Percentiles rank a stretch among this genome's conserved stretches.
Conservation (phyloP, 1,140 invertebrate species). For the Tetramorium simillimum region DNA sequence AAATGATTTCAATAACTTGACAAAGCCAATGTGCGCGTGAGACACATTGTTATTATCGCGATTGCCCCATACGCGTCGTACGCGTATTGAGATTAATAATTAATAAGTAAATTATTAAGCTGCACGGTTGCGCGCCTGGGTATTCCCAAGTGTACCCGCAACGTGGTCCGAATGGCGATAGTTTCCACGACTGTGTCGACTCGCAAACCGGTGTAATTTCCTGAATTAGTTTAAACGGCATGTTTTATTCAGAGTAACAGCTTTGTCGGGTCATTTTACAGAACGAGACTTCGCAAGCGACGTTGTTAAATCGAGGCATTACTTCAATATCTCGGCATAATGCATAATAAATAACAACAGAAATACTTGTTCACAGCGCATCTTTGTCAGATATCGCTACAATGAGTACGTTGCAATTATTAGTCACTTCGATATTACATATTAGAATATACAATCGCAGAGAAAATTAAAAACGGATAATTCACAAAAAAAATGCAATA, state of each 20-base stretch:
- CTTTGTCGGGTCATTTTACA: conserved; percentile 12
- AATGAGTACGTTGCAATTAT: background rate
- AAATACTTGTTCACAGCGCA: background rate
- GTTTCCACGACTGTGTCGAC: conserved; percentile 33
- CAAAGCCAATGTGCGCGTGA: background rate
- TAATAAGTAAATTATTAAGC: conserved; percentile 72
- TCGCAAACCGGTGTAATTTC: conserved; percentile 55
- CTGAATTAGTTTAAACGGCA: conserved; percentile 56
- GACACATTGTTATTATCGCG: conserved; percentile 14
- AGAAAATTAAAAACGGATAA: background rate
- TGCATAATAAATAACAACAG: background rate
- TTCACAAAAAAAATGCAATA: background rate
- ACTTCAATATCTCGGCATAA: background rate
- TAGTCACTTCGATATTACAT: no score
- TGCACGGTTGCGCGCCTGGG: background rate
- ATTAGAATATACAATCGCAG: background rate
- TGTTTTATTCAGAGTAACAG: conserved; percentile 48
- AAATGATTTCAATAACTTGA: conserved; percentile 20
- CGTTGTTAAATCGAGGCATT: conserved; percentile 31
- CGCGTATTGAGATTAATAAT: conserved; percentile 66
- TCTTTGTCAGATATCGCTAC: background rate
- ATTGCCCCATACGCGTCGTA: conserved; percentile 28
- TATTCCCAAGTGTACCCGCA: conserved; percentile 51
- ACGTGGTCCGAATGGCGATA: conserved; percentile 58
- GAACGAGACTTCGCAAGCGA: background rate